phyloP scores from a whole-genome alignment of 23 tunicate genomes.

The Aplidium turbinatum region DNA sequence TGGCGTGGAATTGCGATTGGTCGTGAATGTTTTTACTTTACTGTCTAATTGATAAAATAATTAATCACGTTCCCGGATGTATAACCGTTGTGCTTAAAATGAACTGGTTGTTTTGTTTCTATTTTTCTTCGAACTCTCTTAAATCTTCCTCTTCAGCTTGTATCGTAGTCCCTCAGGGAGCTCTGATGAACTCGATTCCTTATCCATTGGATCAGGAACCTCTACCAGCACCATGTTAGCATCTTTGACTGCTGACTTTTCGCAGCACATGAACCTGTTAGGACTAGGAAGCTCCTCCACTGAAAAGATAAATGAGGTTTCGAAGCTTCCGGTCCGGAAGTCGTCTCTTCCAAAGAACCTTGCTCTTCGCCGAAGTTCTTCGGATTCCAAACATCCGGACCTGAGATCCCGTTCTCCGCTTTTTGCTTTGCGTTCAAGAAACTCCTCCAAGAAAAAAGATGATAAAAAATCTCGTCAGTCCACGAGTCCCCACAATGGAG shows the following conservation, averaged over 20 bases:
- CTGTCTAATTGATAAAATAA: background rate
- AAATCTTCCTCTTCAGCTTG: background rate
- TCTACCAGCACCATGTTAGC: conserved; percentile 9
- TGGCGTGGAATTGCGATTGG: too few species aligned
- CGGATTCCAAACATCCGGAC: conserved; percentile 43
- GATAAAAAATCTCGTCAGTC: too few species aligned
- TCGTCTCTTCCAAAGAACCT: conserved; percentile 3
- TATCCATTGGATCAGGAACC: background rate
- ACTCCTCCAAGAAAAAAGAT: too few species aligned
- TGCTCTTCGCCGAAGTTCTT: conserved; percentile 62
- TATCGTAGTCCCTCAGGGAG: conserved; percentile 18
- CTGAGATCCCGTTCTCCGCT: conserved; percentile 29
- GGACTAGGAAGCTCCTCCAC: conserved; percentile 25
- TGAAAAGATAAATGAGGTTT: conserved; percentile 38
- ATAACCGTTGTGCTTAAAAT: background rate
- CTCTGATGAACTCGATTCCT: conserved; percentile 23
- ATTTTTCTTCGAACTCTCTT: too few species aligned
- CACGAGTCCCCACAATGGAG: too few species aligned
- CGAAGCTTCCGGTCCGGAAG: background rate
- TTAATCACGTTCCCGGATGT: background rate
- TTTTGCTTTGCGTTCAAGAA: conserved; percentile 36
- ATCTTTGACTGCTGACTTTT: conserved; percentile 17
- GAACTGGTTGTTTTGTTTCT: background rate
- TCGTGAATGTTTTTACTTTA: conserved; percentile 1
- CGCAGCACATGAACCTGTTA: conserved; percentile 18